Evolutionary conservation across 2,888 invertebrate genomes (phyloP).

Genomic region (Cetonia aurata): DNA sequence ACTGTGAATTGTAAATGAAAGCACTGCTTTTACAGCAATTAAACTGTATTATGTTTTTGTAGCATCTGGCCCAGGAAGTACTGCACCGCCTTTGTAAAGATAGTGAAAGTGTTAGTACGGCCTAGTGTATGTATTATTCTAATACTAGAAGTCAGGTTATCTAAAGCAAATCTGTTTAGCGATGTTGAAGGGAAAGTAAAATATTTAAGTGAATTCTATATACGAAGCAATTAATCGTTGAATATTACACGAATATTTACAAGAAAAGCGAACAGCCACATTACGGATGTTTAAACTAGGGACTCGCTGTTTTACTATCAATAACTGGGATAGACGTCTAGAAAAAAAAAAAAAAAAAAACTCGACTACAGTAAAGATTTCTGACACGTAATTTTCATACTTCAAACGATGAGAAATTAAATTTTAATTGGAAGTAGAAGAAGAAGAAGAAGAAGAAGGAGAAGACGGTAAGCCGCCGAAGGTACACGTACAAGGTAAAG

Average conservation of each 20-base stretch:
- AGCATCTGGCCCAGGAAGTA: too few relatives aligned
- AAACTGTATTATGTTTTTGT: too few relatives aligned
- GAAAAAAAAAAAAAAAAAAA: not conserved
- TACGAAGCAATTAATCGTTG: not conserved
- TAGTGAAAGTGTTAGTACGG: too few relatives aligned
- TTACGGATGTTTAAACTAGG: constrained; percentile 24
- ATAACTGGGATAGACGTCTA: not conserved
- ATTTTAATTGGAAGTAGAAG: constrained; percentile 29
- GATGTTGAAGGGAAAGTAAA: not conserved
- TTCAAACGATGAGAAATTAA: constrained; percentile 38
- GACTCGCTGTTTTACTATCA: not conserved
- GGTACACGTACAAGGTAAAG: constrained; percentile 10
- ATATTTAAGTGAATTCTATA: constrained; percentile 9
- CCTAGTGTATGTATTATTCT: too few relatives aligned
- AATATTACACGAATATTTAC: constrained; percentile 17
- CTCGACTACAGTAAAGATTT: constrained; percentile 17
- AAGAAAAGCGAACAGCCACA: constrained; percentile 3
- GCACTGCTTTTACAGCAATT: too few relatives aligned
- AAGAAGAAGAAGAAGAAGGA: constrained; percentile 11
- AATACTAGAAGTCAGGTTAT: too few relatives aligned
- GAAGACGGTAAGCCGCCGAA: constrained; percentile 23
- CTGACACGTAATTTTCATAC: constrained; percentile 36
- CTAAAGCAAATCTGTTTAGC: too few relatives aligned
- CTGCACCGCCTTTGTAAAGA: too few relatives aligned
- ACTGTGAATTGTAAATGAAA: too few relatives aligned